Evolutionary conservation across 1,140 invertebrate genomes (phyloP).

Genomic region (Paramacrobiotus metropolitanus): DNA sequence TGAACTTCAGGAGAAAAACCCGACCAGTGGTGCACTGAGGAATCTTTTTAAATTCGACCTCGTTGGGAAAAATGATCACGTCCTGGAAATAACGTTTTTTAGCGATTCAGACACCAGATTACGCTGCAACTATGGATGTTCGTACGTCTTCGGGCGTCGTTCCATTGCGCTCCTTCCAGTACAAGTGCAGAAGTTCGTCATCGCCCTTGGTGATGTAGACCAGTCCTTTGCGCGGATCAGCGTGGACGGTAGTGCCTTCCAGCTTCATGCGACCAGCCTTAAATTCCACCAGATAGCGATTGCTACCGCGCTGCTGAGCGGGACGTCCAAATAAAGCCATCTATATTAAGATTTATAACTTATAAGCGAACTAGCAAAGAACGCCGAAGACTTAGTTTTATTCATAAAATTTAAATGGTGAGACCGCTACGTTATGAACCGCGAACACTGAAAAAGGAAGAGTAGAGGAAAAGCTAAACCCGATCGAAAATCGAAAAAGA

Average conservation of each 20-base stretch:
- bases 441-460: too few species aligned
- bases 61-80: conserved; percentile 92
- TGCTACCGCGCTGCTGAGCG: background rate
- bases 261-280: conserved; percentile 87
- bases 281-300: conserved; percentile 64
- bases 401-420: too few species aligned
- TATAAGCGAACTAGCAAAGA: too few species aligned
- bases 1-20: conserved; percentile 87
- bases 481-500: too few species aligned
- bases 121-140: background rate
- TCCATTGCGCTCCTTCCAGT: conserved; percentile 64
- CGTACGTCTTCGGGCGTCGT: background rate
- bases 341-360: too few species aligned
- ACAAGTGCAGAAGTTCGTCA: conserved; percentile 88
- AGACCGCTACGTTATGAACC: too few species aligned
- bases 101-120: background rate
- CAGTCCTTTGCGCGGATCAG: conserved; percentile 79
- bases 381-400: too few species aligned
- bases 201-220: conserved; percentile 80
- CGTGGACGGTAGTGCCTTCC: conserved; percentile 76
- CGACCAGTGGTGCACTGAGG: conserved; percentile 83
- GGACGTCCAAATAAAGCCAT: background rate
- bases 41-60: conserved; percentile 86
- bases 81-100: conserved; percentile 36
- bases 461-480: too few species aligned